Conservation (phyloP, 2,888 invertebrate species). For the Teinopalpus imperialis region DNA sequence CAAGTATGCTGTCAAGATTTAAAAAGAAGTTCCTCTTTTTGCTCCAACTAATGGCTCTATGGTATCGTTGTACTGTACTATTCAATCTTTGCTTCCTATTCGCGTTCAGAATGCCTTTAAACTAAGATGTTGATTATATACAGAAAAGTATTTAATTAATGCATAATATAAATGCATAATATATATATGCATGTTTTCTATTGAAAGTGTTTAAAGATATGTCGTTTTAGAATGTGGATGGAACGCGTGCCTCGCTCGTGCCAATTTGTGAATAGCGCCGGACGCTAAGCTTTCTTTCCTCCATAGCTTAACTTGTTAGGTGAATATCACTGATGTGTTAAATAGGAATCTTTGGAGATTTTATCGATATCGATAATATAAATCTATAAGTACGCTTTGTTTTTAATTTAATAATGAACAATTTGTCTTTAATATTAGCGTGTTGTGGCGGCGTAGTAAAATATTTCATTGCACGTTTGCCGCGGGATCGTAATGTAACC, state of each 20-base stretch:
- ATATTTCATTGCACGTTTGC: too few relatives aligned
- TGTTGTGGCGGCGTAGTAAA: too few relatives aligned
- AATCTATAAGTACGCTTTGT: slow-evolving; percentile 33
- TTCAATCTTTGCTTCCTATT: slow-evolving; percentile 58
- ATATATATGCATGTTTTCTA: slow-evolving; percentile 37
- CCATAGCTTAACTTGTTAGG: slow-evolving; percentile 75
- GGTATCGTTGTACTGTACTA: slow-evolving; percentile 67
- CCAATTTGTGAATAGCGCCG: slow-evolving; percentile 79
- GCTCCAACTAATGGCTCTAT: slow-evolving; percentile 61
- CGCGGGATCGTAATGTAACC: too few relatives aligned
- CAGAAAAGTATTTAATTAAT: slow-evolving; percentile 18
- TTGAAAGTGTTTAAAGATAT: slow-evolving; percentile 32
- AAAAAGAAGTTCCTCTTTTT: slow-evolving; percentile 63
- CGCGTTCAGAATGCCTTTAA: neutral
- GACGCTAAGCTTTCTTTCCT: slow-evolving; percentile 79
- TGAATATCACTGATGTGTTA: slow-evolving; percentile 68
- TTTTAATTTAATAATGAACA: too few relatives aligned
- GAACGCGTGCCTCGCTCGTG: slow-evolving; percentile 77
- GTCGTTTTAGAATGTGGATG: slow-evolving; percentile 36
- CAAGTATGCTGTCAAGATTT: too few relatives aligned
- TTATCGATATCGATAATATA: slow-evolving; percentile 47
- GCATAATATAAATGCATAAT: slow-evolving; percentile 28
- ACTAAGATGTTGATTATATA: slow-evolving; percentile 9
- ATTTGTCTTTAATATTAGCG: too few relatives aligned
- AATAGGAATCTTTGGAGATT: slow-evolving; percentile 48